Evolutionary conservation across 2,888 invertebrate genomes (phyloP), one percentile per base, ranked within the genome.

Genomic region (Pseudeuparius sepicola): DNA sequence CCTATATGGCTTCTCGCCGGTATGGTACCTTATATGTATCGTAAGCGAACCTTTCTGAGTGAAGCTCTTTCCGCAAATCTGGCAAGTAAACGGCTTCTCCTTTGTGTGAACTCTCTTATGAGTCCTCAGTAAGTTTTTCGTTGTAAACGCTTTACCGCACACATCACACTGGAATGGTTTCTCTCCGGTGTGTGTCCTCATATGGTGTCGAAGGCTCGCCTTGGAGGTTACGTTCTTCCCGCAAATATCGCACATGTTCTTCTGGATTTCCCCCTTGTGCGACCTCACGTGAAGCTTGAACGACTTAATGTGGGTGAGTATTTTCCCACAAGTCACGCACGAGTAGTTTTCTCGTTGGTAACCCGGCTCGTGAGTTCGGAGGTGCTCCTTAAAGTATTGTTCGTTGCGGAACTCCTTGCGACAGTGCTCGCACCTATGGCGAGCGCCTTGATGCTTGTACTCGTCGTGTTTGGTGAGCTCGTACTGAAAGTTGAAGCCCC

Each of bases 21-120:
- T 69, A 37, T 72, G 72, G 37, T 66, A 66, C 23, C 70, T 51
- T 26, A 58, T 59, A 45, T 71, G 71, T 4, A 66, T 59, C 6
- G 65, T 65, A 24, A 71, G 45, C 1, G 68, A 66, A 38, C 64
- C 65, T 41, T 64, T 64, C 39, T 72, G 65, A 25, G 69, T 68
- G 45, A 72, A 73, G 2, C 65, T 50, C 45, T 71, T 73, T 26
- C 65, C 65, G 39, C 73, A 73, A 34, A 64, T 57, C 3, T 66
- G 61, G 41, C 73, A 73, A 9, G 64, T 61, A 30, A 62, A 70
- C 1, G 72, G 72, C 26, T 68, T 58, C 1, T 67, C 60, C 5
- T 70, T 68, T 1, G 68, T 66, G 36, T 73, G 73, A 0, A 62
- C 62, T 0, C 70, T 65, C 55, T 65, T 65, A 32, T 73, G 73